Percentiles rank a stretch among this genome's conserved stretches.
These are phyloP conservation scores for Oscarella lobularis DNA, from an alignment of 37 sponge, comb jelly and placozoan species.

Conservation along the genomic window DNA sequence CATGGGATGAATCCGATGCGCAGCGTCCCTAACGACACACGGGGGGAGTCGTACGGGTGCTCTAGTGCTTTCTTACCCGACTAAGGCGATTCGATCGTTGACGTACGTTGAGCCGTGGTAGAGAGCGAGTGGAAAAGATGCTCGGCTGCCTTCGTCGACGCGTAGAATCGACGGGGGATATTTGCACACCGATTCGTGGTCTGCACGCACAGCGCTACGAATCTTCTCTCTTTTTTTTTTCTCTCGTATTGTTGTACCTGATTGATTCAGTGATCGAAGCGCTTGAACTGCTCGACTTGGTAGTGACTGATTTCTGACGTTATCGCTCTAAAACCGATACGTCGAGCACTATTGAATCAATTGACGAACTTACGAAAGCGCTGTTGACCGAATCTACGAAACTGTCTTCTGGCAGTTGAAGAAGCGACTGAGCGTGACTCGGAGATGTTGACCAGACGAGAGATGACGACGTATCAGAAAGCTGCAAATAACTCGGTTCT, in stretches of 20 bases:
- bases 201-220: not conserved
- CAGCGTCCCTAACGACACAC: conserved; percentile 29
- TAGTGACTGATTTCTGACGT: no score
- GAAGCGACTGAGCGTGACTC: conserved; percentile 37
- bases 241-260: no score
- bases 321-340: no score
- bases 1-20: conserved; percentile 64
- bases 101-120: conserved; percentile 39
- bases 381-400: conserved; percentile 51
- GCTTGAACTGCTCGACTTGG: no score
- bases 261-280: no score
- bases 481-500: conserved; percentile 12
- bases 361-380: conserved; percentile 35
- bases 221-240: no score
- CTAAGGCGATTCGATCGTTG: conserved; percentile 32
- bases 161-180: conserved; percentile 15
- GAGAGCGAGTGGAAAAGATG: conserved; percentile 35
- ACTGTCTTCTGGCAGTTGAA: conserved; percentile 21
- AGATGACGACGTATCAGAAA: conserved; percentile 26
- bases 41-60: not conserved
- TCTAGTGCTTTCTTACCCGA: conserved; percentile 38
- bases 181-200: not conserved
- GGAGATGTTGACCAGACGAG: conserved; percentile 65
- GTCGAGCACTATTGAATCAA: no score
- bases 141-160: conserved; percentile 17